phyloP scores from a whole-genome alignment of 2,113 vertebrate species.

The Macquaria ambigua region DNA sequence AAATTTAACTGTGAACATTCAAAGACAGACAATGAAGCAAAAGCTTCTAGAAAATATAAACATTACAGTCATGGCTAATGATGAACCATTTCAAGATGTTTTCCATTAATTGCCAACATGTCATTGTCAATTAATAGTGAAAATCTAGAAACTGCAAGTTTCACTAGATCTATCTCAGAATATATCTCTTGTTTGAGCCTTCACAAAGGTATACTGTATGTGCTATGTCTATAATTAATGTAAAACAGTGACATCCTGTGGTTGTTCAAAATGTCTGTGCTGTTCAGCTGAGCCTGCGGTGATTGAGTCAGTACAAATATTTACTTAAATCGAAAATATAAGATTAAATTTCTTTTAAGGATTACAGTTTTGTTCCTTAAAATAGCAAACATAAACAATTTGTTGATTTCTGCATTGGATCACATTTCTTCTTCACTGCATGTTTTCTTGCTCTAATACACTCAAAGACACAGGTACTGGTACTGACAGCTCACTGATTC shows the following conservation, averaged over 20 bases:
- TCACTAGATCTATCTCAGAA: not conserved
- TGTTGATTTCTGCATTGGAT: not conserved
- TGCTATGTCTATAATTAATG: constrained; percentile 19
- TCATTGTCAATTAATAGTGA: not conserved
- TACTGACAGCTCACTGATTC: not conserved
- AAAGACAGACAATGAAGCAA: not conserved
- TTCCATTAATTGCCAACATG: not conserved
- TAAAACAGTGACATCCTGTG: constrained; percentile 75
- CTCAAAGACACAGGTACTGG: not conserved
- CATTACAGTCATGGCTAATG: not conserved
- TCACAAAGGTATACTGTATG: not conserved
- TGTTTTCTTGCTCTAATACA: not conserved
- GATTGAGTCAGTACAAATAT: not conserved
- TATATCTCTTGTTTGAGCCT: not conserved
- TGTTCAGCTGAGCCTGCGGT: not conserved
- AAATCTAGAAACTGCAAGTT: not conserved
- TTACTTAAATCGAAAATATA: not conserved
- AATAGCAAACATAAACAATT: not conserved
- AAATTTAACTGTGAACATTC: not conserved
- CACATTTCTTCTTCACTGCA: not conserved
- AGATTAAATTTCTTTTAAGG: not conserved
- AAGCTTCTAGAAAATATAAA: not conserved
- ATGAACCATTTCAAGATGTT: not conserved
- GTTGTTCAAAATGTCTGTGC: constrained; percentile 21
- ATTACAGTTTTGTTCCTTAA: not conserved